phyloP scores from a whole-genome alignment of 1,140 invertebrate genomes.

The Gerris buenoi region DNA sequence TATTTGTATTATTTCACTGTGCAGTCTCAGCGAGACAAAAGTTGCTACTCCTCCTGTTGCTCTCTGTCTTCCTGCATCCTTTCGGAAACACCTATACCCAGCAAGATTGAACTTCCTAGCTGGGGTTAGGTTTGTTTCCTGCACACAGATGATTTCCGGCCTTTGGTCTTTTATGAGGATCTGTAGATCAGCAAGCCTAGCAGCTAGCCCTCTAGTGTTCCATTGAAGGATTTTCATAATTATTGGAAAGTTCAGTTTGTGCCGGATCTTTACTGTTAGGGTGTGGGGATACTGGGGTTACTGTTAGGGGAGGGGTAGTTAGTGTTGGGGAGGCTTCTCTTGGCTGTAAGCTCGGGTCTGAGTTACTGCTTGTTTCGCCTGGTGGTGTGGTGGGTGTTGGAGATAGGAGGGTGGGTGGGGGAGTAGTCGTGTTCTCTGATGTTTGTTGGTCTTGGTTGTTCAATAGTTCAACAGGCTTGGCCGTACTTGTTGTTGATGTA shows the following conservation, averaged over 20 bases:
- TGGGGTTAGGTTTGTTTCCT: not conserved
- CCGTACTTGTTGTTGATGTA: too few relatives aligned
- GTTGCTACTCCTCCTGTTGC: not conserved
- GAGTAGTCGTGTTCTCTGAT: not conserved
- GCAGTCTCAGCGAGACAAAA: not conserved
- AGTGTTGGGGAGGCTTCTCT: not conserved
- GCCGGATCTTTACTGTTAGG: not conserved
- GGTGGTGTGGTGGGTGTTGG: not conserved
- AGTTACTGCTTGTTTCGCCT: not conserved
- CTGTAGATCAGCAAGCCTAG: not conserved
- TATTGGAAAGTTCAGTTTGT: not conserved
- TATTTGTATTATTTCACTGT: not conserved
- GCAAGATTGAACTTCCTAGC: not conserved
- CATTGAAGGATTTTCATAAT: not conserved
- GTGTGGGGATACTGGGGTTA: not conserved
- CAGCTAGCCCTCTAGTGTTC: not conserved
- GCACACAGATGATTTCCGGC: not conserved
- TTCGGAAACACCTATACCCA: not conserved
- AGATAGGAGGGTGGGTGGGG: not conserved
- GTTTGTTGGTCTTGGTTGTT: too few relatives aligned
- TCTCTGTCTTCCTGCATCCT: not conserved
- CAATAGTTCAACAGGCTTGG: too few relatives aligned
- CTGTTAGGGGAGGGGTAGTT: not conserved
- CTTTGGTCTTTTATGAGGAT: not conserved
- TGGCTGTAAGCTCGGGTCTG: too few relatives aligned